phyloP scores from a whole-genome alignment of 2,797 vertebrate species.

The Tiaroga cobitis region DNA sequence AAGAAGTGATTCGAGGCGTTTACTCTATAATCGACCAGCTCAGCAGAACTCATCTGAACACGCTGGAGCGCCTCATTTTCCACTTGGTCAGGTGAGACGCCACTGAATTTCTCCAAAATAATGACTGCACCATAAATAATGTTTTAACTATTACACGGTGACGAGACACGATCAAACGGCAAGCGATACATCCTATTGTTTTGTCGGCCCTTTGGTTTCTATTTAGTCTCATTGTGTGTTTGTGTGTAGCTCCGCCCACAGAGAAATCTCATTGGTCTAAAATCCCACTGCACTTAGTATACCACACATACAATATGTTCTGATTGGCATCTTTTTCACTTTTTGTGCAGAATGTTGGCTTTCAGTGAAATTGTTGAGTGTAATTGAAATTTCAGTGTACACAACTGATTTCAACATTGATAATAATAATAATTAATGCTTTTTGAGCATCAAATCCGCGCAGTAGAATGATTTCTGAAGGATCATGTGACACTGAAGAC shows the following conservation, averaged over 20 bases:
- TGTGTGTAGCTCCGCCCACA: neutral
- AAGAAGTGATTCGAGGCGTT: constrained; percentile 89
- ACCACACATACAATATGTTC: neutral
- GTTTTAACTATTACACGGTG: neutral
- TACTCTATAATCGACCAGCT: constrained; percentile 97
- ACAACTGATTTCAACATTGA: too few relatives aligned
- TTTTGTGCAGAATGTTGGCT: neutral
- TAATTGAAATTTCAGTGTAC: too few relatives aligned
- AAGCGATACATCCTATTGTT: neutral
- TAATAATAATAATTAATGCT: too few relatives aligned
- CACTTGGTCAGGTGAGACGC: constrained; percentile 91
- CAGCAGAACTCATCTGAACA: constrained; percentile 93
- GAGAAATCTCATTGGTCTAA: neutral
- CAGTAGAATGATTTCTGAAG: too few relatives aligned
- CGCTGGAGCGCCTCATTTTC: constrained; percentile 95
- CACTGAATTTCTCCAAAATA: neutral
- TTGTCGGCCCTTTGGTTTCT: neutral
- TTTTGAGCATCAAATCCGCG: too few relatives aligned
- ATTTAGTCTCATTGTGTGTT: neutral
- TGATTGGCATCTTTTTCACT: neutral
- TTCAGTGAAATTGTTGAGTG: neutral
- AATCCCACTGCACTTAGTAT: neutral
- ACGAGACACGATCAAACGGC: neutral
- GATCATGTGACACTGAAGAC: too few relatives aligned
- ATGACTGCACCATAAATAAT: neutral